Base-by-base conservation (phyloP, 2,888 invertebrate species). In the Aethes cnicana region DNA sequence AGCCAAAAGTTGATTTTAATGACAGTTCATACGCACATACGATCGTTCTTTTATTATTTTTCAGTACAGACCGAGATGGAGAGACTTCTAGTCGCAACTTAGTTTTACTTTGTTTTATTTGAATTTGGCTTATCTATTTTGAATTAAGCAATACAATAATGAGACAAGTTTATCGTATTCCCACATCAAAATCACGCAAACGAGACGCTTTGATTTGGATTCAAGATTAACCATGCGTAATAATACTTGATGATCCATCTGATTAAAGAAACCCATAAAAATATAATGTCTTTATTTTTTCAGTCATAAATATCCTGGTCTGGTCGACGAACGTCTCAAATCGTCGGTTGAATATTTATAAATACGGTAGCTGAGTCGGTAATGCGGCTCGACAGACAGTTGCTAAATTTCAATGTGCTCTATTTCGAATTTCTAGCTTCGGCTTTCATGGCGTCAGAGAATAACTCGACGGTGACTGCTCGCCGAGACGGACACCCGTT, bases 321-420 rank as follows among this genome's bases (percentile, higher is more conserved):
- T 72, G 77, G 68, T 73, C 73, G 68, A 68, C 69, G 67, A 66
- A 66, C 70, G 73, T 71, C 72, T 77, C 72, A 77, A 80, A 79
- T 75, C 72, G 76, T 77, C 74, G 68, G 65, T 69, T 60, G 77
- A 84, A 81, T 82, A 84, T 85, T 84, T 86, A 84, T 87, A 85
- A 84, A 85, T 84, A 81, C 81, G 72, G 78, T 74, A 77, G 83
- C 75, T 66, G 68, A 76, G 69, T 72, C 77, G 68, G 82, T 82
- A 83, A 84, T 81, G 79, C 76, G 74, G 66, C 74, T 69, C 75
- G 81, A 80, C 83, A 80, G 84, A 81, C 88, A 89, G 88, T 87
- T 87, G 88, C 84, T 86, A 87, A 84, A 88, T 88, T 84, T 88
- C 87, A 86, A 81, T 81, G 81, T 80, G 86, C 72, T 83, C 85